phyloP scores from a whole-genome alignment of 2,888 invertebrate genomes.

The Desoria tigrina region DNA sequence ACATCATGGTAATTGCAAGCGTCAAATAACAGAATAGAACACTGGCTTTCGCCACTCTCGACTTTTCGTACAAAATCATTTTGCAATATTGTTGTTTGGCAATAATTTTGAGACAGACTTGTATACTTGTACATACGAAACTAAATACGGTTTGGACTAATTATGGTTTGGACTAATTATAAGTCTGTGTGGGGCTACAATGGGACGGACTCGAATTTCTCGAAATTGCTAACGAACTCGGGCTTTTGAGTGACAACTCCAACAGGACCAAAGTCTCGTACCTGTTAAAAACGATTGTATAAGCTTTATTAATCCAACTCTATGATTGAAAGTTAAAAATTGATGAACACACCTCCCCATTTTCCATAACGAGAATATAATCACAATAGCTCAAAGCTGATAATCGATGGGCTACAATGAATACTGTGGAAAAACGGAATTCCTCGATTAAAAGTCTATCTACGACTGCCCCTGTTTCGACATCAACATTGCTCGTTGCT shows the following conservation, averaged over 20 bases:
- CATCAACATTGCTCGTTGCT: slow-evolving; percentile 51
- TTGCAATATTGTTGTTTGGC: too few species aligned
- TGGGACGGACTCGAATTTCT: slow-evolving; percentile 46
- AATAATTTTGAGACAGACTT: too few species aligned
- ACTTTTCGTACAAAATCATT: too few species aligned
- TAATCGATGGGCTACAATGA: slow-evolving; percentile 51
- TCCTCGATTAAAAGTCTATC: slow-evolving; percentile 47
- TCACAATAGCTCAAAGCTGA: slow-evolving; percentile 50
- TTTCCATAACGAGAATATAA: slow-evolving; percentile 48
- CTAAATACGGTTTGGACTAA: too few species aligned
- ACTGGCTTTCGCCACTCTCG: too few species aligned
- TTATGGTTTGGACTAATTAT: too few species aligned
- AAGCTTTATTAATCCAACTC: slow-evolving; percentile 3
- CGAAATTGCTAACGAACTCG: slow-evolving; percentile 48
- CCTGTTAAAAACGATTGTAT: slow-evolving; percentile 30
- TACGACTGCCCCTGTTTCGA: slow-evolving; percentile 47
- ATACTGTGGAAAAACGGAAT: slow-evolving; percentile 46
- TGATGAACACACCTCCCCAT: slow-evolving; percentile 44
- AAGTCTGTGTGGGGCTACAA: too few species aligned
- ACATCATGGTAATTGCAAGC: too few species aligned
- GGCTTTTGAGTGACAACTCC: slow-evolving; percentile 46
- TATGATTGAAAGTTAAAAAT: neutral
- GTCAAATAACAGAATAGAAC: too few species aligned
- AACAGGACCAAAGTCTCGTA: slow-evolving; percentile 49
- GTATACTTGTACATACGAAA: too few species aligned